Percentiles rank a stretch among this genome's conserved stretches.
Conservation (phyloP, 2,888 invertebrate species). For the Incurvaria masculella region DNA sequence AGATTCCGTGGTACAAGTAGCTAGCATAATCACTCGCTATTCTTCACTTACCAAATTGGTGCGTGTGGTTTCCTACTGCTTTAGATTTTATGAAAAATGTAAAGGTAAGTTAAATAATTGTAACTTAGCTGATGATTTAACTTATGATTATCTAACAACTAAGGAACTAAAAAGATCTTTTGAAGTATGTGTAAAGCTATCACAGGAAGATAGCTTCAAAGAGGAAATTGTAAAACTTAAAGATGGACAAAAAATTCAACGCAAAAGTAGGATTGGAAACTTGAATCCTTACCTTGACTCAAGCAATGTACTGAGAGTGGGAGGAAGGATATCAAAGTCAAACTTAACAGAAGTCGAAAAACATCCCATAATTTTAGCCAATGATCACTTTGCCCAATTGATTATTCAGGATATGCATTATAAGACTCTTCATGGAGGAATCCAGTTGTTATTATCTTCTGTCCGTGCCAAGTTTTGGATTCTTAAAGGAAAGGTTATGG, state of each 20-base stretch:
- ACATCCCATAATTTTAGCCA: not conserved
- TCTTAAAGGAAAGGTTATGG: not conserved
- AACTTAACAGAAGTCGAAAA: not conserved
- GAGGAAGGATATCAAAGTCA: not conserved
- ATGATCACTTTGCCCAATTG: not conserved
- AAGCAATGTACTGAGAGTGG: not conserved
- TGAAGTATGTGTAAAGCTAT: not conserved
- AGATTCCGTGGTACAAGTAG: too few relatives aligned
- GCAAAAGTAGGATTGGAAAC: not conserved
- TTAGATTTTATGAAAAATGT: not conserved
- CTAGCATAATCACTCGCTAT: not conserved
- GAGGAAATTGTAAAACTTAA: not conserved
- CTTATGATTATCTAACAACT: not conserved
- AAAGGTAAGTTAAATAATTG: not conserved
- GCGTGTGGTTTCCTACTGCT: not conserved
- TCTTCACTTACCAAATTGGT: not conserved
- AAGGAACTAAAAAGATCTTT: not conserved
- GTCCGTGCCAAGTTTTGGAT: not conserved
- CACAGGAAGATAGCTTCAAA: not conserved
- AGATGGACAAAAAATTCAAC: not conserved
- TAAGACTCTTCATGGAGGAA: not conserved
- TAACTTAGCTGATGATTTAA: too few relatives aligned
- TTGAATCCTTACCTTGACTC: not conserved
- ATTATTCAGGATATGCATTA: not conserved
- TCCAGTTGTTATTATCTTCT: not conserved